Evolutionary conservation across 1,140 invertebrate species (phyloP).

Genomic region (Brachystomella parvula): DNA sequence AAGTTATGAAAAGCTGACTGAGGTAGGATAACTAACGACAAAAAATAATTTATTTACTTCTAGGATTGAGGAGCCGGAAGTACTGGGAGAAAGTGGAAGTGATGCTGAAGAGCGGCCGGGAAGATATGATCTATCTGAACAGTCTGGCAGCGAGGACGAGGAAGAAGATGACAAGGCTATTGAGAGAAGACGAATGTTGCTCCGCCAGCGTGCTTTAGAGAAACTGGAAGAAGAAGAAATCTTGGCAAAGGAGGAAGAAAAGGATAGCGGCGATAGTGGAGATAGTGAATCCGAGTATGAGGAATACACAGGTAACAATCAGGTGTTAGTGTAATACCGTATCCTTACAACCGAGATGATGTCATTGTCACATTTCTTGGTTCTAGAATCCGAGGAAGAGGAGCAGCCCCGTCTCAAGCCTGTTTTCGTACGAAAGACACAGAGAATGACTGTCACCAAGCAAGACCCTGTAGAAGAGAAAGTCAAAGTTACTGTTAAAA

Average conservation of each 20-base stretch:
- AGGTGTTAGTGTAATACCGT: too few relatives aligned
- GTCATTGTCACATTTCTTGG: not conserved
- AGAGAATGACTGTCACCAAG: conserved; percentile 90
- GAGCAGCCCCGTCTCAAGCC: conserved; percentile 84
- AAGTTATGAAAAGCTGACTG: not conserved
- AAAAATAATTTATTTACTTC: conserved; percentile 27
- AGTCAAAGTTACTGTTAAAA: conserved; percentile 71
- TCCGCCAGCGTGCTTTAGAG: conserved; percentile 57
- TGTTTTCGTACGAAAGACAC: conserved; percentile 89
- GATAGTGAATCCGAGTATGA: conserved; percentile 73
- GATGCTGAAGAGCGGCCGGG: conserved; percentile 44
- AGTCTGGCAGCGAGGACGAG: conserved; percentile 53
- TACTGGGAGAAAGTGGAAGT: conserved; percentile 54
- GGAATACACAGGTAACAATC: conserved; percentile 64
- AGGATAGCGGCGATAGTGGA: conserved; percentile 48
- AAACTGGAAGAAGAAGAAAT: conserved; percentile 59
- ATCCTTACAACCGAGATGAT: not conserved
- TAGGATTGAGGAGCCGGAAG: conserved; percentile 61
- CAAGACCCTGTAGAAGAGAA: conserved; percentile 78
- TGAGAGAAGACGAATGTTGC: conserved; percentile 60
- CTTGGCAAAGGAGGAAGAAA: conserved; percentile 62
- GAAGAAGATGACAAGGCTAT: conserved; percentile 65
- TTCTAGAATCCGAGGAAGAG: conserved; percentile 72
- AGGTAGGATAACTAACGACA: not conserved
- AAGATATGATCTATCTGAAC: conserved; percentile 39